Conservation (phyloP, 2,797 vertebrate genomes). For the Mormyrops boulengeri region DNA sequence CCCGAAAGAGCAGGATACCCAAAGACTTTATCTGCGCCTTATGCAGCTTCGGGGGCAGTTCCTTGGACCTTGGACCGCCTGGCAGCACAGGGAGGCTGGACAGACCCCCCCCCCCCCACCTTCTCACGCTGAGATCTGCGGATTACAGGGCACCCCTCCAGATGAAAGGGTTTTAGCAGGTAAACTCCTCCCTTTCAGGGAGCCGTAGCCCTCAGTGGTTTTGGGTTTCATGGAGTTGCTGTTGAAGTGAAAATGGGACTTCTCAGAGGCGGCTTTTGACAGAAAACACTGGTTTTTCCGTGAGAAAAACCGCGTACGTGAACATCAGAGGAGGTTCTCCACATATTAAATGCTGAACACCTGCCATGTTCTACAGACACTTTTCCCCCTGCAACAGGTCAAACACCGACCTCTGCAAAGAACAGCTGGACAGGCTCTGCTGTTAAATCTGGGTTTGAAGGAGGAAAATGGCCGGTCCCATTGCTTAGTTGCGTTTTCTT, state of each 20-base stretch:
- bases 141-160: slow-evolving; percentile 2
- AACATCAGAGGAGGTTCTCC: slow-evolving; percentile 11
- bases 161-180: slow-evolving; percentile 25
- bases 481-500: not conserved
- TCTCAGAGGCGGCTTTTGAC: slow-evolving; percentile 18
- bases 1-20: not conserved
- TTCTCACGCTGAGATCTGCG: slow-evolving; percentile 11
- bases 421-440: not conserved
- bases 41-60: no score
- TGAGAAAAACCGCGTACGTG: not conserved
- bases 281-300: slow-evolving; percentile 13
- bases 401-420: not conserved
- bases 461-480: not conserved
- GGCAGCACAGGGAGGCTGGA: not conserved
- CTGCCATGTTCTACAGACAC: not conserved
- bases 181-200: slow-evolving; percentile 19
- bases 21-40: not conserved
- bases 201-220: slow-evolving; percentile 2
- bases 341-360: slow-evolving; percentile 20
- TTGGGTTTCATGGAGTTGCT: slow-evolving; percentile 21
- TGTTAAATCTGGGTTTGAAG: not conserved
- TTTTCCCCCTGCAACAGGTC: not conserved
- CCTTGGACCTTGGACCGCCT: not conserved
- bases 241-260: slow-evolving; percentile 21
- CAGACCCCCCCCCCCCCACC: not conserved